phyloP scores from a whole-genome alignment of 2,113 vertebrate species.

The Camelus dromedarius region DNA sequence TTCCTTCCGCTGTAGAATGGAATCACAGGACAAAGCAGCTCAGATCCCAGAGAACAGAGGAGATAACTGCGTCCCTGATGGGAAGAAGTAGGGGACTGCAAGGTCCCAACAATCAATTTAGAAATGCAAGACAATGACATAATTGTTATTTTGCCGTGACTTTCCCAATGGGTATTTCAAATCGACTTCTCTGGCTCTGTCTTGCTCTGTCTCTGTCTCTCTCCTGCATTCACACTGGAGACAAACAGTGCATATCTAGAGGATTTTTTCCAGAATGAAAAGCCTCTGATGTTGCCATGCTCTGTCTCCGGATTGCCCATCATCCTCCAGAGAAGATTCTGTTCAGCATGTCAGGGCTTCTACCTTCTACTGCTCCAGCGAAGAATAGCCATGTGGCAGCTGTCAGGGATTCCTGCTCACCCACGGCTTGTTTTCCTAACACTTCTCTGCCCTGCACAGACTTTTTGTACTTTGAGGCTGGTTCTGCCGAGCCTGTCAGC shows the following conservation, averaged over 20 bases:
- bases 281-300: background rate
- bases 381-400: background rate
- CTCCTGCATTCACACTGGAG: background rate
- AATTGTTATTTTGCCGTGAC: background rate
- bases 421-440: background rate
- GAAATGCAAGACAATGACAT: background rate
- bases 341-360: background rate
- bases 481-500: background rate
- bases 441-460: background rate
- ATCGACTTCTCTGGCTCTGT: background rate
- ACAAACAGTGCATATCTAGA: background rate
- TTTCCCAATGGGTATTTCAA: background rate
- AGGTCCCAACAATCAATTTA: slow-evolving; percentile 6
- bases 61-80: slow-evolving; percentile 36
- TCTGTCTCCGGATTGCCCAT: background rate
- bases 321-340: slow-evolving; percentile 15
- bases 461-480: background rate
- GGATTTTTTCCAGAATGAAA: background rate
- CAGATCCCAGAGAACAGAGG: background rate
- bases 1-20: background rate
- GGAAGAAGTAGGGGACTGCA: background rate
- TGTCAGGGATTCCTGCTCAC: background rate
- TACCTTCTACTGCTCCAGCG: background rate
- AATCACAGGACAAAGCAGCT: background rate
- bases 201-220: background rate